phyloP scores from a whole-genome alignment of 2,888 invertebrate genomes.

The Mesorhabditis spiculigera region DNA sequence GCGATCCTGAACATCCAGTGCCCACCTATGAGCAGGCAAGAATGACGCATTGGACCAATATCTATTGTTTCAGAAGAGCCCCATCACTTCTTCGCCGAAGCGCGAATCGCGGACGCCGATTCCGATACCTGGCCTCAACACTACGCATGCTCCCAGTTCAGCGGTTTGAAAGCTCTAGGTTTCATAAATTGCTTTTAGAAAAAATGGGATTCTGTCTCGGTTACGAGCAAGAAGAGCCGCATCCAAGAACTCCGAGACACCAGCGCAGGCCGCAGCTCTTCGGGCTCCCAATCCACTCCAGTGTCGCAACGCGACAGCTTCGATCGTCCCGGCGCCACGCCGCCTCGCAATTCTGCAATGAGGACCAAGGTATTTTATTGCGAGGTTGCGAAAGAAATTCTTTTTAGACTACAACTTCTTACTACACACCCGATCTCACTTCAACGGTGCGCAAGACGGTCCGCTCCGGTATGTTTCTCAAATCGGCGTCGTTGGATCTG shows the following conservation, averaged over 20 bases:
- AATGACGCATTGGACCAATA: background rate
- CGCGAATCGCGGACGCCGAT: too few species aligned
- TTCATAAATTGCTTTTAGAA: background rate
- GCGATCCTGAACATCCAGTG: constrained; percentile 3
- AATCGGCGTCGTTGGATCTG: background rate
- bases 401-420: constrained; percentile 4
- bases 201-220: background rate
- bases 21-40: background rate
- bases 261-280: constrained; percentile 8
- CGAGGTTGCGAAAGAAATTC: background rate
- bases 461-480: background rate
- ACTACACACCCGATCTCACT: constrained; percentile 2
- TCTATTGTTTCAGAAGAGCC: background rate
- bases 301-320: constrained; percentile 14
- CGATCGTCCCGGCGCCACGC: constrained; percentile 27
- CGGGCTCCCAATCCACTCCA: constrained; percentile 16
- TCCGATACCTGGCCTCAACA: too few species aligned
- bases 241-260: background rate
- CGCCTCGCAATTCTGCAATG: constrained; percentile 15
- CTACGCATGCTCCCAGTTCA: too few species aligned
- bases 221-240: background rate
- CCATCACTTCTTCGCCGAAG: background rate
- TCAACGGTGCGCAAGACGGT: background rate
- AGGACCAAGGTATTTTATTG: background rate
- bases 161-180: too few species aligned